These are phyloP conservation scores for Onychorhynchus coronatus DNA, from an alignment of 2,113 vertebrate species.

Conservation along the genomic window DNA sequence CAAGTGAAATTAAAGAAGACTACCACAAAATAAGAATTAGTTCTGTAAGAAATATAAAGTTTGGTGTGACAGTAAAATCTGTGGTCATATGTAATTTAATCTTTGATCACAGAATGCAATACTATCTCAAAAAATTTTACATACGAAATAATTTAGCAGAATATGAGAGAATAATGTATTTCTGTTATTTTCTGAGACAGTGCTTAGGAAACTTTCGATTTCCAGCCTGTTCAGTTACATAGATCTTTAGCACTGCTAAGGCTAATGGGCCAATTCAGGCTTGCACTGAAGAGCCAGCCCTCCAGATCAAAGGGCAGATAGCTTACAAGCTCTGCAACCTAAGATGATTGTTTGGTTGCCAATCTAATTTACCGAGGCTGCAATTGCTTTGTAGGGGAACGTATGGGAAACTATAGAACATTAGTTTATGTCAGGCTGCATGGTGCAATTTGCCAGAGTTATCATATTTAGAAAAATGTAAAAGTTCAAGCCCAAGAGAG, in stretches of 20 bases:
- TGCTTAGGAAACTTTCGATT: neutral
- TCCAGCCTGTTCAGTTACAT: neutral
- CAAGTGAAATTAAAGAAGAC: neutral
- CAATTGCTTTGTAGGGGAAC: constrained; percentile 1
- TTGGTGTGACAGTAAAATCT: neutral
- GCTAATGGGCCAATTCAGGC: neutral
- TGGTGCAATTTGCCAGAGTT: constrained; percentile 55
- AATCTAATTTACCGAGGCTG: constrained; percentile 5
- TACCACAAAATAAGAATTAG: neutral
- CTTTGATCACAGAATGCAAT: neutral
- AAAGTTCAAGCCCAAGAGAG: constrained; percentile 21
- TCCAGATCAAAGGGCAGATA: constrained; percentile 44
- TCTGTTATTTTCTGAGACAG: neutral
- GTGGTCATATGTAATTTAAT: neutral
- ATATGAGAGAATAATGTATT: neutral
- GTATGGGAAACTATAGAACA: constrained; percentile 8
- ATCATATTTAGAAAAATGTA: constrained; percentile 49
- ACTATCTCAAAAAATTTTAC: neutral
- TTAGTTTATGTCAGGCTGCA: constrained; percentile 20
- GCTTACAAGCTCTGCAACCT: neutral
- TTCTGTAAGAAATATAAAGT: neutral
- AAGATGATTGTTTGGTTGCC: neutral
- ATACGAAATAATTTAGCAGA: neutral
- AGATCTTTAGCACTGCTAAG: neutral
- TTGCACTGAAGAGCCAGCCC: neutral